phyloP scores from a whole-genome alignment of 2,797 vertebrate genomes.

The Eupleurogrammus muticus region DNA sequence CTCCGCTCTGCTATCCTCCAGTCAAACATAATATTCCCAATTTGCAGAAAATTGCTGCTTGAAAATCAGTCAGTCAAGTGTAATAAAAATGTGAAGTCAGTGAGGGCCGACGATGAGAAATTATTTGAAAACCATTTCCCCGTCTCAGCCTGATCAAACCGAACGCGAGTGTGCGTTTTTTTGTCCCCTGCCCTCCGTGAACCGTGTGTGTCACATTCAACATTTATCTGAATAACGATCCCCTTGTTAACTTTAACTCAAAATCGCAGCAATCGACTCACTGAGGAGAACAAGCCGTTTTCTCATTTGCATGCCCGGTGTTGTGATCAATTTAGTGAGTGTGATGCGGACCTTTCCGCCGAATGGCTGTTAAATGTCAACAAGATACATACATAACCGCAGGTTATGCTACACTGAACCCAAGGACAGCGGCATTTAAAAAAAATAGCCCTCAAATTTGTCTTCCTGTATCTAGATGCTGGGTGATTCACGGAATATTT shows the following conservation, averaged over 20 bases:
- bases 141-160: conserved; percentile 8
- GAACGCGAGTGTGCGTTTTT: neutral
- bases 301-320: conserved; percentile 32
- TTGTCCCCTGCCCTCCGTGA: conserved; percentile 15
- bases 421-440: conserved; percentile 8
- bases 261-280: conserved; percentile 40
- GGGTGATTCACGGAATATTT: neutral
- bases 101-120: conserved; percentile 33
- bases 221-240: conserved; percentile 40
- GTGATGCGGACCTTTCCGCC: conserved; percentile 33
- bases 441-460: neutral
- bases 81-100: conserved; percentile 30
- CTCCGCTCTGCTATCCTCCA: conserved; percentile 32
- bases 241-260: conserved; percentile 20
- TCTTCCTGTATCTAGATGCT: conserved; percentile 2
- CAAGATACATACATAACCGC: conserved; percentile 1
- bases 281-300: conserved; percentile 18
- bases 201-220: conserved; percentile 22
- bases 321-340: conserved; percentile 42
- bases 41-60: conserved; percentile 32
- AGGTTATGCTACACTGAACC: conserved; percentile 35
- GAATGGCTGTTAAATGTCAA: conserved; percentile 61
- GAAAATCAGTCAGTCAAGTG: conserved; percentile 34
- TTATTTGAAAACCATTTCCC: conserved; percentile 29
- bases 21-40: conserved; percentile 53